Evolutionary conservation across 35 echinoderm and acorn worm species (phyloP), one percentile per base, ranked within the genome.

Genomic region (Anneissia japonica): DNA sequence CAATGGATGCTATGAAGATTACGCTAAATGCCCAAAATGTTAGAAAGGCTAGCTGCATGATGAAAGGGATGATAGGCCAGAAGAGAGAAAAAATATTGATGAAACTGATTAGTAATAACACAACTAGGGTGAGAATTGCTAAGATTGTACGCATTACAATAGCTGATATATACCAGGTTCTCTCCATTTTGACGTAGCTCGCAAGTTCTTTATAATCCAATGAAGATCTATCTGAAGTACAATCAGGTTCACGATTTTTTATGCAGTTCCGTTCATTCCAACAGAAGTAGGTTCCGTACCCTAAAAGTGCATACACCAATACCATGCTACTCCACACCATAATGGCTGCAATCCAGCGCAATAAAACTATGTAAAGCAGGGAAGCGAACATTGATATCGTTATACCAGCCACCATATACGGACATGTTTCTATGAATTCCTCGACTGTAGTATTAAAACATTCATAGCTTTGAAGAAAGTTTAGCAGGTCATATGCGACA

Each of bases 81-180:
- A 93, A 84, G 17, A 97, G 81, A 36, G 91, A 91, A 38, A 80
- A 89, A 2, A 88, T 28, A 91, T 93, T 97, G 83, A 97, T 90
- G 12, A 91, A 46, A 5, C 82, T 97, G 86, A 89, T 93, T 34
- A 97, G 72, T 5, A 76, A 76, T 11, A 97, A 33, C 0, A 88
- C 84, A 4, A 97, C 32, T 0, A 97, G 72, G 14, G 93, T 34
- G n/a, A 91, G 72, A 21, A 97, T 88, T 0, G 73, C 73, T 13
- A 81, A 85, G 32, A 93, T 35, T 17, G 93, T 56, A 16, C 82
- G 85, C 10, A 97, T 85, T 40, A 89, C 89, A 28, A 97, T 93
- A 72, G 91, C 85, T 39, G 92, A 96, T 11, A 46, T 75, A 3
- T 92, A 80, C 93, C 93, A 96, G 0, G 88, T 88, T 10, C 79